Evolutionary conservation across 2,888 invertebrate genomes (phyloP).

Genomic region (Ophion slaviceki): DNA sequence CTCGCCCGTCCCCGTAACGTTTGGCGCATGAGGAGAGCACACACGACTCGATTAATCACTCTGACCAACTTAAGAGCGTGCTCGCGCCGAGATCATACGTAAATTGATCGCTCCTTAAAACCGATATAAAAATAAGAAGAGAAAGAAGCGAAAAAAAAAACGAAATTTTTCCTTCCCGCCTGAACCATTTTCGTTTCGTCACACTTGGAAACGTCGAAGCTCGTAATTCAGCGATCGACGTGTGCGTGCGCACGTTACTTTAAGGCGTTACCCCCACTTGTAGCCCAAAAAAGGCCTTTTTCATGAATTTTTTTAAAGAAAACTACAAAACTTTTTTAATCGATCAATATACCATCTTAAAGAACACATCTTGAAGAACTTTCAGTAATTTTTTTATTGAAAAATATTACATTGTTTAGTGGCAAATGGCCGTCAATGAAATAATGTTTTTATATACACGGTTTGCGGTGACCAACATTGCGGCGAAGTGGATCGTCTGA

Average conservation of each 20-base stretch:
- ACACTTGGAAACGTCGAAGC: constrained; percentile 1
- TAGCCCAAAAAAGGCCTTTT: no score
- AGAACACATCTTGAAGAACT: no score
- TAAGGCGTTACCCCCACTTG: no score
- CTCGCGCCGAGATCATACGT: constrained; percentile 14
- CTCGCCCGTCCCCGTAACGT: constrained; percentile 27
- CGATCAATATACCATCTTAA: no score
- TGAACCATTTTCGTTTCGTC: constrained; percentile 12
- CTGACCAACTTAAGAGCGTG: constrained; percentile 44
- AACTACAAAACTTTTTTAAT: no score
- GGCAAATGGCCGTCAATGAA: no score
- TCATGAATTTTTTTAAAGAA: no score
- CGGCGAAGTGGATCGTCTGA: no score
- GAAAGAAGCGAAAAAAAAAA: background rate
- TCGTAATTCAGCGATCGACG: constrained; percentile 50
- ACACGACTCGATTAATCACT: constrained; percentile 49
- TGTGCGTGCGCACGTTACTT: constrained; percentile 10
- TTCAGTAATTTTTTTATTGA: no score
- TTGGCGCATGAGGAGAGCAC: constrained; percentile 33
- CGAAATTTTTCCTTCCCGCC: background rate
- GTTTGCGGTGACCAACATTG: no score
- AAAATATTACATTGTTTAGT: no score
- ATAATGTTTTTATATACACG: no score
- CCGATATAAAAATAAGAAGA: background rate
- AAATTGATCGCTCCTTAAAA: constrained; percentile 34